Percentiles rank a stretch among this genome's conserved stretches.
These are phyloP conservation scores for Acrocyrtus sp. DNA, from an alignment of 2,888 invertebrate genomes.

Conservation along the genomic window DNA sequence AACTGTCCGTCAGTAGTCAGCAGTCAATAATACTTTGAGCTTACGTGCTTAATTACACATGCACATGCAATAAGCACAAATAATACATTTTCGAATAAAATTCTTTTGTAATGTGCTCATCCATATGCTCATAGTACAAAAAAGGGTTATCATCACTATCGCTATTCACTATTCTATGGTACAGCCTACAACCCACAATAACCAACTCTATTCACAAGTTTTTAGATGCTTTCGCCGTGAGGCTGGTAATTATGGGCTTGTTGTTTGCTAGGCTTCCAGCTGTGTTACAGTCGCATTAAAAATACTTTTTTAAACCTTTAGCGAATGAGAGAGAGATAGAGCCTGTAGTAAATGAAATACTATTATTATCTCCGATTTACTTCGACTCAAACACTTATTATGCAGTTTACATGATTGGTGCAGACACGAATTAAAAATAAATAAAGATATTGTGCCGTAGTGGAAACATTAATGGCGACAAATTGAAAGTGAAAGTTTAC, in stretches of 20 bases:
- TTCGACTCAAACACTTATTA: neutral
- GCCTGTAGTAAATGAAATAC: too few species aligned
- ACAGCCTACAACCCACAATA: too few species aligned
- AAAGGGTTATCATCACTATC: neutral
- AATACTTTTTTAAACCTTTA: conserved; percentile 5
- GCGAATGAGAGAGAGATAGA: too few species aligned
- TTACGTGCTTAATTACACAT: too few species aligned
- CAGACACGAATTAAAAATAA: too few species aligned
- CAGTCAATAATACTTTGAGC: too few species aligned
- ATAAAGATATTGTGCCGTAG: too few species aligned
- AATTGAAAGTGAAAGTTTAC: conserved; percentile 13
- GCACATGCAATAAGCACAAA: too few species aligned
- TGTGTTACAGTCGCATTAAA: conserved; percentile 40
- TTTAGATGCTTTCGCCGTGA: conserved; percentile 20
- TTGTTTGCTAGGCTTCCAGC: conserved; percentile 27
- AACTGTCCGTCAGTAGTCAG: too few species aligned
- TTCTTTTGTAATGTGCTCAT: neutral
- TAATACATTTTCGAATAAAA: neutral
- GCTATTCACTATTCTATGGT: too few species aligned
- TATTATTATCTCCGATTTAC: too few species aligned
- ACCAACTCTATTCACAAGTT: neutral
- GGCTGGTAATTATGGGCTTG: conserved; percentile 30
- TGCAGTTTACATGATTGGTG: neutral
- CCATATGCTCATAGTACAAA: neutral
- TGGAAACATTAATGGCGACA: conserved; percentile 12